Evolutionary conservation across 2,888 invertebrate genomes (phyloP).

Genomic region (Phymatocera aterrima): DNA sequence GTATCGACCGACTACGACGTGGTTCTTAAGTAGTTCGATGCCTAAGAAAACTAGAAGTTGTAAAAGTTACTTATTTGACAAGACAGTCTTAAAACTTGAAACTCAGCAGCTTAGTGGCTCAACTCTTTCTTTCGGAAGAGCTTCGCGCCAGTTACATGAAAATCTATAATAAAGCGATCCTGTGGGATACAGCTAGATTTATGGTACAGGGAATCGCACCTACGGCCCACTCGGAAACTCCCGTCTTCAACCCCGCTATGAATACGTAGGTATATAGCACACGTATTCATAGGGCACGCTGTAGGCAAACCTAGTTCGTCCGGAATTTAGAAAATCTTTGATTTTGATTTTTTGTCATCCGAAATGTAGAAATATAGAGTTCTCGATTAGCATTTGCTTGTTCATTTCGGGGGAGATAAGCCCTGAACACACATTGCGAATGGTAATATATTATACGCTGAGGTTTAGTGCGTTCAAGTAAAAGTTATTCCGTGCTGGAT

Average conservation of each 20-base stretch:
- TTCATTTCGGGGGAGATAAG: neutral
- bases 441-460: neutral
- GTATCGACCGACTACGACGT: neutral
- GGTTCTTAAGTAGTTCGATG: neutral
- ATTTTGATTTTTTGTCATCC: neutral
- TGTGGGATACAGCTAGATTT: constrained; percentile 34
- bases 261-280: neutral
- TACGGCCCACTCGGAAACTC: neutral
- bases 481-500: constrained; percentile 22
- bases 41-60: constrained; percentile 27
- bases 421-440: neutral
- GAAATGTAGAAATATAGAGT: neutral
- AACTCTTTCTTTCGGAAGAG: neutral
- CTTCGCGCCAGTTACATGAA: constrained; percentile 24
- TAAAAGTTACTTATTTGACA: constrained; percentile 33
- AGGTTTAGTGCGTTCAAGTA: neutral
- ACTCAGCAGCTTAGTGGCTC: constrained; percentile 20
- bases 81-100: constrained; percentile 29
- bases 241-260: neutral
- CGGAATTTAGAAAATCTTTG: neutral
- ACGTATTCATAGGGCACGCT: neutral
- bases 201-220: neutral
- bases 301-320: neutral
- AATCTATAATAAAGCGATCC: constrained; percentile 38
- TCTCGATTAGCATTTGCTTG: neutral